Base-by-base conservation (phyloP, 1,140 invertebrate genomes). In the Penaeus chinensis region DNA sequence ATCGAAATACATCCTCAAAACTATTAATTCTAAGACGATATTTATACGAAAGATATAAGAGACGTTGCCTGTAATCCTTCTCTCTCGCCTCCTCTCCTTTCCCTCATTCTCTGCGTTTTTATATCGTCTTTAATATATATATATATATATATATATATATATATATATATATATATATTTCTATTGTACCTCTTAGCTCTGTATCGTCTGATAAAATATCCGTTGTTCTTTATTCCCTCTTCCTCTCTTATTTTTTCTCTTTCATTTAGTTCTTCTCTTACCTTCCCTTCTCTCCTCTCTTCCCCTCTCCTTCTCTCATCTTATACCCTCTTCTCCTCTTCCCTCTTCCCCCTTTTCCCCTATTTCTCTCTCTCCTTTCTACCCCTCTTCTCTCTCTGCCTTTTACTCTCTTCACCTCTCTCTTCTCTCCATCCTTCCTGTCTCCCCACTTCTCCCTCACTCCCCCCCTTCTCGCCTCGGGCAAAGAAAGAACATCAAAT, bases 401-500 rank as follows among this genome's bases (percentile, higher is more conserved):
- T 42, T 71, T 42, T 69, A 19, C 27, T 27, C 60, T 16, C 32
- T 22, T 76, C 37, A 5, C 42, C 60, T 42, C 54, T 24, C n/a
- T 16, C 24, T 60, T 19, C 32, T 10, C 60, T 19, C 27, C 37
- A 18, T 47, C 13, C n/a, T 27, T 69, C 81, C 32, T 62, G 7
- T 20, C 11, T 27, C 22, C 81, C 32, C n/a, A 22, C n/a, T 37
- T 32, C 22, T 19, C 63, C 66, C 37, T n/a, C 20, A 3, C 74
- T 8, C 74, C 42, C 74, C 27, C 27, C 32, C 32, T 32, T 42
- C 10, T 77, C 19, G 18, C 74, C 60, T 22, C 60, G 4, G 22
- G 42, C 18, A 77, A 47, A 77, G 74, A 77, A 47, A 77, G 74
- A 77, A 47, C 47, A 47, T 47, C 47, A 47, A 47, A 47, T 47